Conservation (phyloP, 2,888 invertebrate species). For the Diaprepes abbreviatus region DNA sequence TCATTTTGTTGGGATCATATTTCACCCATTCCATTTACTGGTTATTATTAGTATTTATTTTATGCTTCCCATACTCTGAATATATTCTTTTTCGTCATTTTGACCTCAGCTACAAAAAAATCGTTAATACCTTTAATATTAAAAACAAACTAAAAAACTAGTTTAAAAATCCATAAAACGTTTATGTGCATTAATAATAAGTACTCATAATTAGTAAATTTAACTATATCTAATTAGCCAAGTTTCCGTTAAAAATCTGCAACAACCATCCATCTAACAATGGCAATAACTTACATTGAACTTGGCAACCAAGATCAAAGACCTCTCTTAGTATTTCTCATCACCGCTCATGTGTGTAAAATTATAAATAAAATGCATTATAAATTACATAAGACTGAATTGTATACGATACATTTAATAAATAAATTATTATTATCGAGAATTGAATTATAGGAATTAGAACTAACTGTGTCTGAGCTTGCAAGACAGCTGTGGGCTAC, state of each 20-base stretch:
- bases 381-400: slow-evolving; percentile 46
- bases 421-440: slow-evolving; percentile 48
- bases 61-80: too few relatives aligned
- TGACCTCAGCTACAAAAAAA: too few relatives aligned
- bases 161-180: neutral
- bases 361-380: slow-evolving; percentile 47
- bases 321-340: slow-evolving; percentile 47
- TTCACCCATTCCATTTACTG: too few relatives aligned
- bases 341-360: slow-evolving; percentile 50
- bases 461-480: slow-evolving; percentile 44
- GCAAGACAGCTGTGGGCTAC: slow-evolving; percentile 47
- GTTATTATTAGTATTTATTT: too few relatives aligned
- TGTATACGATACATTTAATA: slow-evolving; percentile 44
- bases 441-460: slow-evolving; percentile 49
- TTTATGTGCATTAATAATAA: neutral
- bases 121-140: too few relatives aligned
- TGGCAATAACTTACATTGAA: slow-evolving; percentile 49
- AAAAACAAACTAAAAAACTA: too few relatives aligned
- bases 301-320: slow-evolving; percentile 48
- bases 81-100: too few relatives aligned
- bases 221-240: slow-evolving; percentile 26
- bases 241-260: slow-evolving; percentile 37
- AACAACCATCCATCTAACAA: slow-evolving; percentile 47
- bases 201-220: slow-evolving; percentile 1
- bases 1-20: too few relatives aligned